Evolutionary conservation across 2,797 vertebrate genomes (phyloP).

Genomic region (Lerista edwardsae): DNA sequence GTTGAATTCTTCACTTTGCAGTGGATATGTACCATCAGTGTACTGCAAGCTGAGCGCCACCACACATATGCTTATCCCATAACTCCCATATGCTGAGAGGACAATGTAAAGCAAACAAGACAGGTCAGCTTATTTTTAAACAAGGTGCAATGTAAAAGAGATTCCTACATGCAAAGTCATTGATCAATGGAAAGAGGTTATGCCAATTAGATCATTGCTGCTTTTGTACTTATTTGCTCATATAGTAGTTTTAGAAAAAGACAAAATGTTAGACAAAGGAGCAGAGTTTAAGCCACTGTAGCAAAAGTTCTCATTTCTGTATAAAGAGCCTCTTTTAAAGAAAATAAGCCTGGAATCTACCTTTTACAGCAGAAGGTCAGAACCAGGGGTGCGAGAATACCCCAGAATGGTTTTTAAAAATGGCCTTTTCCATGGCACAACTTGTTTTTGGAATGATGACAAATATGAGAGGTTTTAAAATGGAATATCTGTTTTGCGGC

Average conservation of each 20-base stretch:
- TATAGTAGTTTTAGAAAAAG: conserved; percentile 34
- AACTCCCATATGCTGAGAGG: background rate
- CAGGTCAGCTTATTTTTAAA: background rate
- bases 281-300: background rate
- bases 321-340: conserved; percentile 24
- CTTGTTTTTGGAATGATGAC: conserved; percentile 65
- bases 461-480: conserved; percentile 70
- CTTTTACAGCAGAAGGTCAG: fast-evolving
- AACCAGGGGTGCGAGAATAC: conserved; percentile 59
- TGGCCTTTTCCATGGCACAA: conserved; percentile 44
- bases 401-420: conserved; percentile 48
- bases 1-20: background rate
- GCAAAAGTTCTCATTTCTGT: conserved; percentile 34
- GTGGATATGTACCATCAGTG: background rate
- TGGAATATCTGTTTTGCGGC: conserved; percentile 71
- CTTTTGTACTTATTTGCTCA: conserved; percentile 30
- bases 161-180: conserved; percentile 26
- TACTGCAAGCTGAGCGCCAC: background rate
- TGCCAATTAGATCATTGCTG: conserved; percentile 22
- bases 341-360: background rate
- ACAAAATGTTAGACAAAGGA: conserved; percentile 15
- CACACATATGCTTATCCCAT: too few relatives aligned
- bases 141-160: conserved; percentile 13
- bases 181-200: conserved; percentile 4
- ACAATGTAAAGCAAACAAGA: background rate